Conservation (phyloP, 2,113 vertebrate genomes). For the Nothobranchius furzeri region DNA sequence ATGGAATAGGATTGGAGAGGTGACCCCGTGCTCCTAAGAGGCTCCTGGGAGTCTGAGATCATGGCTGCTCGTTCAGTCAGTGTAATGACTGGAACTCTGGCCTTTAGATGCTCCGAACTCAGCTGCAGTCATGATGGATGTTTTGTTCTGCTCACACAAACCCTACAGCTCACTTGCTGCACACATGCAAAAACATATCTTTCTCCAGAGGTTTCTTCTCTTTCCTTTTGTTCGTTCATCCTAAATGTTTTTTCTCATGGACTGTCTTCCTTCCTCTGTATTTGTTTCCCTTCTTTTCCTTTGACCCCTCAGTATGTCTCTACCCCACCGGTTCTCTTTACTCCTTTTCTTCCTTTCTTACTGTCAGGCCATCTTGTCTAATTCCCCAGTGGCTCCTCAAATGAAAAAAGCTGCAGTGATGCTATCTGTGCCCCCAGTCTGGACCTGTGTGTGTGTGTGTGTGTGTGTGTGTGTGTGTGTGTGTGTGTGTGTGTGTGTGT, state of each 20-base stretch:
- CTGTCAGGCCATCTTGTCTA: constrained; percentile 42
- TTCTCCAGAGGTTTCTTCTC: not conserved
- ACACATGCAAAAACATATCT: constrained; percentile 1
- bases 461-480: constrained; percentile 36
- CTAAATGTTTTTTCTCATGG: not conserved
- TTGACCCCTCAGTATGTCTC: constrained; percentile 20
- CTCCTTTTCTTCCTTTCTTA: constrained; percentile 13
- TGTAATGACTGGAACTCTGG: constrained; percentile 50
- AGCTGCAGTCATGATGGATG: constrained; percentile 33
- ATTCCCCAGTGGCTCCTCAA: constrained; percentile 52
- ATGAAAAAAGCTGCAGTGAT: constrained; percentile 61
- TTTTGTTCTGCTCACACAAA: not conserved
- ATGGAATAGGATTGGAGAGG: constrained; percentile 61
- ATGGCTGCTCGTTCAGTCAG: constrained; percentile 41
- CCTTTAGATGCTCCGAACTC: constrained; percentile 36
- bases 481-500: constrained; percentile 37
- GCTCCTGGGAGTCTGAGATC: constrained; percentile 63
- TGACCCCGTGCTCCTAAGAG: constrained; percentile 47
- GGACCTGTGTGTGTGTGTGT: constrained; percentile 33
- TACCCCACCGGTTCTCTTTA: constrained; percentile 14
- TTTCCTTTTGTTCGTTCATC: not conserved
- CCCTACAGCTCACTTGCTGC: not conserved
- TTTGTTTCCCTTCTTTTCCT: constrained; percentile 21
- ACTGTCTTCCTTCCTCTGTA: constrained; percentile 11
- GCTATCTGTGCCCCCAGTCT: constrained; percentile 55